Evolutionary conservation across 2,888 invertebrate genomes (phyloP), one percentile per base, ranked within the genome.

Genomic region (Microplitis manilae): DNA sequence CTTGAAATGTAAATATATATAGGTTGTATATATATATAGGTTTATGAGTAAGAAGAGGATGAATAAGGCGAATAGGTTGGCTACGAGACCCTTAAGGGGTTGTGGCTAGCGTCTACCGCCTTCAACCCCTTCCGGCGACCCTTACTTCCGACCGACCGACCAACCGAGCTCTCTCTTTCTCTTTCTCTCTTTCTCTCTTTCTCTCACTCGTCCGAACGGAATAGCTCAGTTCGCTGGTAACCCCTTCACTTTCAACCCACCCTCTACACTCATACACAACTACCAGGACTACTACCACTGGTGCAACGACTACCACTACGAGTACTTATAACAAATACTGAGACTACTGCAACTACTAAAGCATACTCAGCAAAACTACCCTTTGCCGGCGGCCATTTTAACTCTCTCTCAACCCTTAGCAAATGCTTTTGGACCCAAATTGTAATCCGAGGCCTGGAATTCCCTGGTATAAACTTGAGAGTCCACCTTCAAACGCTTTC

Each of bases 31-130:
- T 50, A 50, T 50, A 50, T 79, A 62, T 71, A n/a, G 74, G 64
- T 85, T 85, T 13, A 15, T 9, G 15, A 62, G 84, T 84, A 83
- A 87, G 86, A 86, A 86, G 84, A 76, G 82, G 84, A 86, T 88
- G 87, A 84, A 87, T 86, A 83, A 86, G 85, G 87, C 30, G 85
- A 88, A 87, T 87, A 89, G 88, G 89, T 88, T 89, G 87, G 87
- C 88, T 85, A 88, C 89, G 88, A 50, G 50, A 89, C 90, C 89
- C 89, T 90, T 89, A 88, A 89, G 89, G 90, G 90, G 89, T 89
- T 90, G 90, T 89, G 90, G 90, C 89, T 89, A 89, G 87, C 85
- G 86, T 84, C 84, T 85, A 84, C 84, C 84, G 83, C 83, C 80
- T 79, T 80, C 81, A 83, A 80, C 81, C 78, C 81, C 82, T 79